Percentiles rank a stretch among this genome's conserved stretches.
These are phyloP conservation scores for Tetraneura akinire DNA, from an alignment of 1,140 invertebrate genomes.

Conservation along the genomic window DNA sequence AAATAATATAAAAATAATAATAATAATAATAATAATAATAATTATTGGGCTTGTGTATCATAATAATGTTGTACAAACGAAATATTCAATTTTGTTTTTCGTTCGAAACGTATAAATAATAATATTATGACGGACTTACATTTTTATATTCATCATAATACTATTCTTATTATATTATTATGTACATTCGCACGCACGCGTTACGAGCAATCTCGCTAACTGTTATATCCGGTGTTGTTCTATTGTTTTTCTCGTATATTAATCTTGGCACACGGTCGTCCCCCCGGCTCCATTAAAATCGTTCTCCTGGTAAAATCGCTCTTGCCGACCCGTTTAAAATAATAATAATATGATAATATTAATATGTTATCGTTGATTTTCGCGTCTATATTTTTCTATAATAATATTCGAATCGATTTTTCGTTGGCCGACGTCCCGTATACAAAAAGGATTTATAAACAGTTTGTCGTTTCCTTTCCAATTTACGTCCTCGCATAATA, in stretches of 20 bases:
- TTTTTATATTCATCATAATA: too few relatives aligned
- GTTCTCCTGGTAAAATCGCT: not conserved
- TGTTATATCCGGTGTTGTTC: conserved; percentile 46
- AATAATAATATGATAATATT: too few relatives aligned
- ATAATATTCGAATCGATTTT: too few relatives aligned
- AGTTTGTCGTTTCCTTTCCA: too few relatives aligned
- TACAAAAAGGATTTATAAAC: too few relatives aligned
- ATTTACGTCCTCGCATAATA: too few relatives aligned
- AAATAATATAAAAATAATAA: not conserved
- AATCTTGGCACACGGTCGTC: conserved; percentile 16
- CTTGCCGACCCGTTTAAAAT: not conserved
- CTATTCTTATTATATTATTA: too few relatives aligned
- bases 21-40: not conserved
- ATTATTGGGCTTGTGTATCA: not conserved
- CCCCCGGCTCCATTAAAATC: not conserved
- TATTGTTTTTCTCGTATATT: conserved; percentile 43
- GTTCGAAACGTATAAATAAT: too few relatives aligned
- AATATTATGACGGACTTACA: not conserved
- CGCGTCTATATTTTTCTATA: too few relatives aligned
- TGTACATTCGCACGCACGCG: not conserved
- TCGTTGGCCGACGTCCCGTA: too few relatives aligned
- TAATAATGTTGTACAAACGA: too few relatives aligned
- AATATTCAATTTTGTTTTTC: not conserved
- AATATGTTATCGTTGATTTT: too few relatives aligned
- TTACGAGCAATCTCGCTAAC: conserved; percentile 43